Conservation (phyloP, 2,888 invertebrate genomes). For the Tetheella fluctuosa region DNA sequence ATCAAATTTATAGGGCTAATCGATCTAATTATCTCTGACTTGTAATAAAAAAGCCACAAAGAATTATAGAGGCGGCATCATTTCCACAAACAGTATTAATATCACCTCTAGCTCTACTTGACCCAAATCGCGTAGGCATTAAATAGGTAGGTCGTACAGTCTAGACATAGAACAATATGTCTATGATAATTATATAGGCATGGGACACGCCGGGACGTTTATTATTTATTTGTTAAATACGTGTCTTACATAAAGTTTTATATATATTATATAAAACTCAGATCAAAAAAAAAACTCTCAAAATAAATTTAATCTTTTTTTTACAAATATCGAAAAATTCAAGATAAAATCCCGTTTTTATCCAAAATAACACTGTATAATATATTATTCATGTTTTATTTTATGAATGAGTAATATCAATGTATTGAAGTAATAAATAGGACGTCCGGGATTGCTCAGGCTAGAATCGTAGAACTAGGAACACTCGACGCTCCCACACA, state of each 20-base stretch:
- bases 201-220: constrained; percentile 11
- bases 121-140: constrained; percentile 32
- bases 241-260: no score
- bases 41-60: not conserved
- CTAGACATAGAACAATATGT: constrained; percentile 20
- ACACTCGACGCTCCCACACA: constrained; percentile 19
- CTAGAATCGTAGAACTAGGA: constrained; percentile 13
- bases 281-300: no score
- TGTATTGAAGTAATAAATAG: constrained; percentile 1
- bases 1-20: not conserved
- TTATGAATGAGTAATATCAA: not conserved
- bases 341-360: no score
- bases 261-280: no score
- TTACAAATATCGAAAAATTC: no score
- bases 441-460: constrained; percentile 12
- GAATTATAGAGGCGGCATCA: not conserved
- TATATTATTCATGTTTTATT: no score
- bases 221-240: not conserved
- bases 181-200: constrained; percentile 19
- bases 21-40: not conserved
- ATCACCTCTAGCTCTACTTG: constrained; percentile 23
- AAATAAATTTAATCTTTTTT: no score
- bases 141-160: constrained; percentile 20
- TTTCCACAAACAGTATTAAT: not conserved
- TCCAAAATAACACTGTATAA: no score